Evolutionary conservation across 2,797 vertebrate species (phyloP), one percentile per base, ranked within the genome.

Genomic region (Adrianichthys oophorus): DNA sequence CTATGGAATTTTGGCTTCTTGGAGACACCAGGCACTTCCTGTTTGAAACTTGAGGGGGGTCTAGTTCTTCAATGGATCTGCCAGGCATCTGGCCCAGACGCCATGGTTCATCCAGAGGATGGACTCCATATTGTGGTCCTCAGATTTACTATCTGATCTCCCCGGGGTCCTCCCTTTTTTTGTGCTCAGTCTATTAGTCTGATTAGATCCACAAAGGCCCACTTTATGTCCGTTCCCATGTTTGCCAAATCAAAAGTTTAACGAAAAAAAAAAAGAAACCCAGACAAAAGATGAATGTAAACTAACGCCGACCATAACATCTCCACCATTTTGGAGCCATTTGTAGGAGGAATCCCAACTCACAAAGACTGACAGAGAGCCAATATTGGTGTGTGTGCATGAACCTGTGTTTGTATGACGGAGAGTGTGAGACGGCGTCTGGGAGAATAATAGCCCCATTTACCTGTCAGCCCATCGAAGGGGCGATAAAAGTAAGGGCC

Each of bases 101-200:
- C 77, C 78, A 87, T 91, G 56, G 78, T 78, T 91, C 83, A 91
- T 88, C 75, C 79, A 79, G 85, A 78, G 78, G 86, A 89, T 67
- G 68, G 83, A 83, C 78, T 86, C 85, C 89, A 89, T 89, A 91
- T 90, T 92, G 90, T 90, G 88, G 79, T 76, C 69, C 80, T 88
- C 83, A 90, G 91, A 92, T 92, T 92, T 92, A 92, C 82, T 83
- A 85, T 84, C 79, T 59, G 66, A 75, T 73, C 78, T 83, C 83
- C 78, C 78, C 67, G 23, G 78, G 78, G 84, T 79, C 79, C 76
- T 80, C 80, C 76, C 85, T 78, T 81, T 87, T 82, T 73, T 79
- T 87, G 81, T 81, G 71, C 70, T 72, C 76, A 84, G 84, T 87
- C 89, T 90, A 92, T 93, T 93, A 93, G 91, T 85, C 82, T 92